Evolutionary conservation across 2,888 invertebrate genomes (phyloP).

Genomic region (Cremastobaeus sp.): DNA sequence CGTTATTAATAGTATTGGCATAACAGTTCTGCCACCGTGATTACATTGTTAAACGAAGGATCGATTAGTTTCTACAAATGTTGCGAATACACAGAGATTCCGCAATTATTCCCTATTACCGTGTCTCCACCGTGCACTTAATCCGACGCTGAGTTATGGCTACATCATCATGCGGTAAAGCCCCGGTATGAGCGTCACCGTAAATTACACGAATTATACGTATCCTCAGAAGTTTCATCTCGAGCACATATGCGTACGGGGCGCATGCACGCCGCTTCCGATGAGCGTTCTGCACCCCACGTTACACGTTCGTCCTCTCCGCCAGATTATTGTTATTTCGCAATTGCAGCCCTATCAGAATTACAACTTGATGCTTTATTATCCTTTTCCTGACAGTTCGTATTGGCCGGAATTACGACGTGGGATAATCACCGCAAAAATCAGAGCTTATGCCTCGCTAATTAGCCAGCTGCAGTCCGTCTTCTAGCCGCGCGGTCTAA

Average conservation of each 20-base stretch:
- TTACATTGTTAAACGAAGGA: conserved; percentile 58
- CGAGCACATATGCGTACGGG: conserved; percentile 16
- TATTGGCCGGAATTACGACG: conserved; percentile 14
- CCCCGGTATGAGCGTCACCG: conserved; percentile 46
- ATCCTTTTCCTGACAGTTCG: conserved; percentile 11
- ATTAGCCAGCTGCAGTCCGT: conserved; percentile 8
- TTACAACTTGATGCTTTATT: conserved; percentile 23
- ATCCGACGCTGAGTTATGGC: conserved; percentile 60
- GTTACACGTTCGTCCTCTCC: conserved; percentile 26
- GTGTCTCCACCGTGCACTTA: conserved; percentile 57
- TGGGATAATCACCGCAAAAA: conserved; percentile 20
- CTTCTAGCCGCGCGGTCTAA: no score
- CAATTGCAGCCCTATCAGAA: conserved; percentile 28
- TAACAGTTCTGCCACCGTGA: conserved; percentile 50
- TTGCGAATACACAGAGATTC: conserved; percentile 47
- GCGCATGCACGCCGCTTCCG: conserved; percentile 26
- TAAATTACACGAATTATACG: conserved; percentile 62
- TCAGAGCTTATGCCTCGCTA: conserved; percentile 7
- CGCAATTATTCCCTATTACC: conserved; percentile 62
- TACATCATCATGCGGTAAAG: conserved; percentile 53
- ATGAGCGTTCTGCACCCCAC: conserved; percentile 42
- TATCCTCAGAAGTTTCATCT: conserved; percentile 53
- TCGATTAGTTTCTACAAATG: conserved; percentile 63
- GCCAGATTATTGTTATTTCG: conserved; percentile 35
- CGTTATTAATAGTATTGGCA: conserved; percentile 59